Evolutionary conservation across 2,113 vertebrate species (phyloP), one percentile per base, ranked within the genome.

Genomic region (Cariama cristata): DNA sequence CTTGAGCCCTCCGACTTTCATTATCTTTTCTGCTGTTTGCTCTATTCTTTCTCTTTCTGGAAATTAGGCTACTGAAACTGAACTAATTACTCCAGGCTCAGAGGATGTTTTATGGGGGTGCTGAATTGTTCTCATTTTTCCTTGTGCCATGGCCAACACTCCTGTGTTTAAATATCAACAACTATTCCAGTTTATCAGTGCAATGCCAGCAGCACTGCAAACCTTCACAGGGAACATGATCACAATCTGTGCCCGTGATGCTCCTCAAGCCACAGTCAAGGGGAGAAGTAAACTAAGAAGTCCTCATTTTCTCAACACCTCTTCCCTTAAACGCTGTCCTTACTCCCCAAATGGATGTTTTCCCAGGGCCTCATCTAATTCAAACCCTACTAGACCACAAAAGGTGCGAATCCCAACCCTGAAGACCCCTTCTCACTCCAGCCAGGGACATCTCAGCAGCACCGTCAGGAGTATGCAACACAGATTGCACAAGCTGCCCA

Each of bases 41-140:
- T 63, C 71, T 87, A 18, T 79, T 85, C 81, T 91, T 85, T 93
- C 69, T 60, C 73, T 79, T 90, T 89, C 91, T 93, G 77, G 75
- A 96, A 96, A 96, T 90, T 66, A 97, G 94, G 87, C 89, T 96
- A 88, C 86, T 35, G 64, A 74, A 96, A 94, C 68, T 44, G 55
- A 97, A 88, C 93, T 91, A 95, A 97, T 97, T 95, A 82, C 32
- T 94, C 42, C 67, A 74, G 84, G 77, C 77, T 81, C 80, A 66
- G 53, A 96, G 69, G 62, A 90, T 96, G 44, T 35, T 92, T 97
- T 81, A 53, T n/a, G 35, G 26, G 16, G 20, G 18, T 59, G 42
- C 38, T 67, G 67, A 93, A 94, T 56, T 89, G 86, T 64, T 93
- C 77, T 64, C 59, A 58, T 82, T 95, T 90, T 94, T 68, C 58